Evolutionary conservation across 2,113 vertebrate genomes (phyloP), one percentile per base, ranked within the genome.

Genomic region (Merops nubicus): DNA sequence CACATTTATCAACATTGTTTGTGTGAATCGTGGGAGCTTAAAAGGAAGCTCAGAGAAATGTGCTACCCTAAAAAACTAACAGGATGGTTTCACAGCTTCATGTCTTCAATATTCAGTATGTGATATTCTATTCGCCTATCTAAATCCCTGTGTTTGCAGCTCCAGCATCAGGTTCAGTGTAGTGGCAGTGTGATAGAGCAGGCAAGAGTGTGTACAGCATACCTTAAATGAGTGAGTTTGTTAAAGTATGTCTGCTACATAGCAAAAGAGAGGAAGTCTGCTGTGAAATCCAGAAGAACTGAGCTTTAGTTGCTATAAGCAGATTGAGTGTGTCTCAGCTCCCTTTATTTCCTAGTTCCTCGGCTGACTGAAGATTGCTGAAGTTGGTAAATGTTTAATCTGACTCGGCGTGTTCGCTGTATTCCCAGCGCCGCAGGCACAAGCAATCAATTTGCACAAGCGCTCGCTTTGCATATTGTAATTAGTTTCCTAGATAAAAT

Each of bases 301-400:
- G 47, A 65, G 70, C 57, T 53, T 45, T 26, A 88, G 47, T 33
- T 75, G 50, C 60, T 82, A 16, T 70, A 57, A 38, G 60, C 20
- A 73, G 59, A 57, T 36, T 51, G 22, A 73, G 40, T 78, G 51
- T 51, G 26, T 51, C 73, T 65, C 53, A 60, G 15, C 29, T 79
- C 16, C n/a, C 21, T 83, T 63, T 75, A 73, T 93, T 86, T 94
- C 57, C 48, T 33, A 29, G 33, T 76, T 79, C 43, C 53, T 72
- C 0, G 0, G 34, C 33, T 76, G 48, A 29, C 1, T 85, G 83
- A 63, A 75, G 79, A 9, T 25, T 59, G 19, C 31, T 1, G 4
- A 38, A 64, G 72, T 42, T n/a, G n/a, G 47, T 69, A 60, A 89
- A 84, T 51, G 40, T 84, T 89, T 93, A 51, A 56, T 80, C 47